Conservation (phyloP, 2,113 vertebrate genomes). For the Barnardius zonarius region DNA sequence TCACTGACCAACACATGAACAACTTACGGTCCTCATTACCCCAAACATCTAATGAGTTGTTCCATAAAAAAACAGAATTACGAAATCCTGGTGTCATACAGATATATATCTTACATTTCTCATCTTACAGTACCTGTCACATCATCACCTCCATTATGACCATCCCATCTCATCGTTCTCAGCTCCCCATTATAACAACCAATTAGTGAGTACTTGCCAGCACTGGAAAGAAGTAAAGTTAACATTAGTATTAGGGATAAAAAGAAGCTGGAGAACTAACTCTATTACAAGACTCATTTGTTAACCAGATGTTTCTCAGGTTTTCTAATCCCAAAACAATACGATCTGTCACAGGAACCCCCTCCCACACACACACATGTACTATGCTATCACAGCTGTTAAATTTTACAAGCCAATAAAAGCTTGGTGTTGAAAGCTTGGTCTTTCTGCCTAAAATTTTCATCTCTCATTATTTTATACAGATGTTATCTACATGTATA, state of each 20-base stretch:
- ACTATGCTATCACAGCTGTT: not conserved
- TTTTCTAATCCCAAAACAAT: not conserved
- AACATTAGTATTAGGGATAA: not conserved
- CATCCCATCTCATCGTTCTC: not conserved
- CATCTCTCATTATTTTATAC: not conserved
- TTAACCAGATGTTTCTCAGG: not conserved
- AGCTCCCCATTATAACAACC: not conserved
- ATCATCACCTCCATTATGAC: not conserved
- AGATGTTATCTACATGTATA: not conserved
- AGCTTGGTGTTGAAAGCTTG: not conserved
- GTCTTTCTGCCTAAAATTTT: not conserved
- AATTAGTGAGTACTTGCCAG: not conserved
- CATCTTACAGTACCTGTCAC: not conserved
- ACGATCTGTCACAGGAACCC: not conserved
- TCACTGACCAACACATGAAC: not conserved
- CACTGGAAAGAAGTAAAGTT: not conserved
- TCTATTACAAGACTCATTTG: not conserved
- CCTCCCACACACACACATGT: not conserved
- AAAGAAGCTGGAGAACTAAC: not conserved
- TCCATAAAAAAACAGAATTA: not conserved
- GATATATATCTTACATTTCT: not conserved
- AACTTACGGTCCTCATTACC: not conserved
- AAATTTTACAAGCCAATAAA: not conserved
- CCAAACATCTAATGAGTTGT: not conserved
- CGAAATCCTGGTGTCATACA: not conserved